phyloP scores from a whole-genome alignment of 2,113 vertebrate genomes.

The Anoura caudifer region DNA sequence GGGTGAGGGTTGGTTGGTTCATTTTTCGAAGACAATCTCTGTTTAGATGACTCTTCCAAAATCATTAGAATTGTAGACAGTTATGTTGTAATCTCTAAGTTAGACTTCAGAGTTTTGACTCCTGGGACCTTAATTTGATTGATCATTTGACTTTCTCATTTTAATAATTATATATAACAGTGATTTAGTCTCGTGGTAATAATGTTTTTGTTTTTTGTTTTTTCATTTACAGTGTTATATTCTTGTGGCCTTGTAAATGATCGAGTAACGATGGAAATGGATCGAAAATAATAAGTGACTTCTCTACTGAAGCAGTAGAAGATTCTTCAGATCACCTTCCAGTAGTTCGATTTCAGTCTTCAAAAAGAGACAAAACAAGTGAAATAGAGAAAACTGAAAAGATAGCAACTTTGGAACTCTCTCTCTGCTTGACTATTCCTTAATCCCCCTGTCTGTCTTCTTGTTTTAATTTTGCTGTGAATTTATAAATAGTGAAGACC shows the following conservation, averaged over 20 bases:
- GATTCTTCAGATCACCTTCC: constrained; percentile 46
- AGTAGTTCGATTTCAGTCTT: constrained; percentile 19
- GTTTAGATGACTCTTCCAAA: neutral
- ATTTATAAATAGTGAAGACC: constrained; percentile 80
- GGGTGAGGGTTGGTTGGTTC: neutral
- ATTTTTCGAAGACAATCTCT: neutral
- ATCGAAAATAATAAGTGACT: constrained; percentile 53
- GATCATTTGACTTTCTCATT: neutral
- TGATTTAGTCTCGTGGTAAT: constrained; percentile 1
- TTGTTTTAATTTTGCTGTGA: constrained; percentile 74
- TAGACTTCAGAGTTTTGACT: neutral
- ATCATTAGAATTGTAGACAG: neutral
- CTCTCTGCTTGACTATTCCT: neutral
- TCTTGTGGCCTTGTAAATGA: constrained; percentile 52
- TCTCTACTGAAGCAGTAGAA: constrained; percentile 57
- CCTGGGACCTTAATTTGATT: neutral
- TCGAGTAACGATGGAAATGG: constrained; percentile 50
- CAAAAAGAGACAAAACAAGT: constrained; percentile 29
- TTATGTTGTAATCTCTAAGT: neutral
- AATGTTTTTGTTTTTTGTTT: constrained; percentile 40
- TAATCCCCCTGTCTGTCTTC: constrained; percentile 47
- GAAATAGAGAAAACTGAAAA: constrained; percentile 53
- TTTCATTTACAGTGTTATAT: constrained; percentile 46
- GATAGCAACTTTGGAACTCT: constrained; percentile 49
- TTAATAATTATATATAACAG: neutral